Evolutionary conservation across 2,113 vertebrate species (phyloP), one percentile per base, ranked within the genome.

Genomic region (Channa maculata): DNA sequence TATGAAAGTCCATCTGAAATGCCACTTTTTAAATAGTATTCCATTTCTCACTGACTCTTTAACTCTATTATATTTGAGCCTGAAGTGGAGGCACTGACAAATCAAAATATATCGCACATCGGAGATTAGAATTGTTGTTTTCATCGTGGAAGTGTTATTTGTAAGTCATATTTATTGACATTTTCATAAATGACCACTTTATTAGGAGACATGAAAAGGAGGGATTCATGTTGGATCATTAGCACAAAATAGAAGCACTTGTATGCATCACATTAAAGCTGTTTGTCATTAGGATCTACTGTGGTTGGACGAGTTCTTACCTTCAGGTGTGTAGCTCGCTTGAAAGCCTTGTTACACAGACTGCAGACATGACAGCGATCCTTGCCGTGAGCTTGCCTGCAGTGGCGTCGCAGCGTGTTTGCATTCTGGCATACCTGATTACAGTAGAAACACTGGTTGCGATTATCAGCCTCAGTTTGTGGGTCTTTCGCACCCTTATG

Each of bases 291-390:
- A 0, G 3, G 13, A 14, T 24, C 2, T 6, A 0, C 14, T 36
- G 11, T 39, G 39, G 12, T 43, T 33, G 13, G 5, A 1, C 0
- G 0, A 2, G 6, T 48, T 43, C 78, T 76, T 93, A 99, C 98
- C 96, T 99, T 99, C 76, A 99, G 96, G 89, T 99, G 98, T 0
- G 98, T 98, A 48, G 97, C 97, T 1, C 98, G 82, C 84, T 99
- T 99, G 85, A 99, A 99, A 67, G 97, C 98, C 92, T 99, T 99
- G 88, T 92, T 95, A 88, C 98, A 99, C 75, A 96, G 65, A 0
- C 85, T 87, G 77, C 98, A 99, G 54, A 98, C 94, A 0, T 99
- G 96, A 79, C 97, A 96, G 80, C 98, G 94, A 85, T 99, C 97
- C 50, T 97, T 96, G 67, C 96, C 97, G 5, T 95, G 94, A 36